Evolutionary conservation across 2,797 vertebrate genomes (phyloP).

Genomic region (Enteromius anoplus): DNA sequence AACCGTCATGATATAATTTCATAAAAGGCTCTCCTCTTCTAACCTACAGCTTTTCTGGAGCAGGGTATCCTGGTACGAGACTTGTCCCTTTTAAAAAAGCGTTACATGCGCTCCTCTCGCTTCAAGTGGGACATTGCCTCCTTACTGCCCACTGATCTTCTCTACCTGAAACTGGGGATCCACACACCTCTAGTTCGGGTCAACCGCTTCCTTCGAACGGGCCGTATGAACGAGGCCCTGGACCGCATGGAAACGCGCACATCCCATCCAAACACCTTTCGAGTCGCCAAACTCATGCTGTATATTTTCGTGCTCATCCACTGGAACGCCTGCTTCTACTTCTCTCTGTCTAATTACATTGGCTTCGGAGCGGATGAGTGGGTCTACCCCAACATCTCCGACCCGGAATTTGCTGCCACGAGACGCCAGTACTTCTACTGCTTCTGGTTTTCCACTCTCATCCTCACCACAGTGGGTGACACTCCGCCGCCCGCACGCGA

Average conservation of each 20-base stretch:
- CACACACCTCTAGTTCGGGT: slow-evolving; percentile 77
- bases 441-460: slow-evolving; percentile 90
- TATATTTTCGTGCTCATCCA: slow-evolving; percentile 90
- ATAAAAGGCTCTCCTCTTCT: slow-evolving; percentile 14
- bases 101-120: slow-evolving; percentile 76
- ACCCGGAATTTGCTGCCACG: slow-evolving; percentile 70
- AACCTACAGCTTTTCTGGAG: slow-evolving; percentile 83
- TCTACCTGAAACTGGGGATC: slow-evolving; percentile 77
- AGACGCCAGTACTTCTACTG: slow-evolving; percentile 89
- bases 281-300: slow-evolving; percentile 87
- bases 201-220: slow-evolving; percentile 84
- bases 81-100: slow-evolving; percentile 65
- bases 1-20: not conserved
- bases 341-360: slow-evolving; percentile 82
- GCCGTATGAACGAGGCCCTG: slow-evolving; percentile 83
- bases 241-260: slow-evolving; percentile 88
- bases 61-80: slow-evolving; percentile 88
- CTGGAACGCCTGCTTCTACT: slow-evolving; percentile 93
- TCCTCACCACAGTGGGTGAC: slow-evolving; percentile 90
- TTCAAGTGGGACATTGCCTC: slow-evolving; percentile 83
- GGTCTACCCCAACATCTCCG: slow-evolving; percentile 86
- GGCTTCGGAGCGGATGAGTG: slow-evolving; percentile 85
- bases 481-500: slow-evolving; percentile 75
- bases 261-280: slow-evolving; percentile 86
- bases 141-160: slow-evolving; percentile 85